Base-by-base conservation (phyloP, 1,140 invertebrate species). In the Nephotettix cincticeps region DNA sequence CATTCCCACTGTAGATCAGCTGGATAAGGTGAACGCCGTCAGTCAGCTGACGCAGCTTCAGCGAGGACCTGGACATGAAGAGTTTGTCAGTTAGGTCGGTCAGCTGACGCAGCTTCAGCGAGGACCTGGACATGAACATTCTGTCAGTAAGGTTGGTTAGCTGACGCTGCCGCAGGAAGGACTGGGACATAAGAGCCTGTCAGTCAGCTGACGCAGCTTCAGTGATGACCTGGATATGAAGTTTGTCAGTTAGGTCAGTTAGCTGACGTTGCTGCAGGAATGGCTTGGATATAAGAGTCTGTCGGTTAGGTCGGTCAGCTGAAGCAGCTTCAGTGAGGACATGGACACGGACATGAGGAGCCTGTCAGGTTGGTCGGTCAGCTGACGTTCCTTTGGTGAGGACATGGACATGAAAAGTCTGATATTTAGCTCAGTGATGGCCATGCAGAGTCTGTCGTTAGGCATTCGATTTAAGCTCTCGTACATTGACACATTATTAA, bases 1-100 rank as follows among this genome's bases (percentile, higher is more conserved):
- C 82, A 43, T 83, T 80, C 68, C 82, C 81, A 19, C 85, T 82
- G 82, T 89, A 90, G 68, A 91, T 90, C 14, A 90, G 77, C 79
- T 90, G 89, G 11, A 91, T 84, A 75, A 91, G 84, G 78, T 86
- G 85, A 65, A 80, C 80, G 21, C 88, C 87, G 72, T 89, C 86
- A 1, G 87, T 86, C 64, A 91, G 77, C 79, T 91, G 89, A 19
- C 88, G 85, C 1, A 90, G 83, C 66, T 83, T 84, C 17, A 90
- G 70, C 0, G 84, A 84, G 63, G 76, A 80, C 70, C 84, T 85
- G 14, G 4, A 36, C 32, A 36, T 14, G 32, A 36, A 89, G 11
- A 91, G 84, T 75, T 91, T 84, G 78, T 86, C 85, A 64, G 81
- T 80, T 21, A 88, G 87, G 72, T 89, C 86, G 1, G 87, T 86